A percentile compares a stretch with the other conserved stretches of the same genome.
These are phyloP conservation scores for Bombus terrestris DNA, from an alignment of 1,140 invertebrate genomes.

Conservation along the genomic window DNA sequence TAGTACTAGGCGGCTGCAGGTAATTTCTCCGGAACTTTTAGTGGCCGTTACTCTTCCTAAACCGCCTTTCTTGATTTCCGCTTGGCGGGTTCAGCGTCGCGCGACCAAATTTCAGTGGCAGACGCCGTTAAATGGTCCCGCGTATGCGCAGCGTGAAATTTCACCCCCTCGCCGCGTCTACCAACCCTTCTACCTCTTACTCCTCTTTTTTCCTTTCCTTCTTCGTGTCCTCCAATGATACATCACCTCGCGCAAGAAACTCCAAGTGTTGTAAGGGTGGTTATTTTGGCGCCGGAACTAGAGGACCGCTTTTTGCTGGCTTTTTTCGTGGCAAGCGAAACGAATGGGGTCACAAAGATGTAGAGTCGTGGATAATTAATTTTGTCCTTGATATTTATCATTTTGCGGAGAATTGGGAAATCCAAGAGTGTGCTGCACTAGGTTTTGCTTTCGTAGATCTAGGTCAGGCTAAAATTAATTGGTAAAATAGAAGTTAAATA, in stretches of 20 bases:
- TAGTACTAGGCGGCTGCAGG: constrained; percentile 39
- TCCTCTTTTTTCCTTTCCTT: background rate
- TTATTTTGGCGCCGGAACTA: background rate
- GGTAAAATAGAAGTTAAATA: too few species aligned
- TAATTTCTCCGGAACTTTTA: constrained; percentile 48
- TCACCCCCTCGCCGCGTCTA: constrained; percentile 24
- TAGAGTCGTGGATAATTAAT: background rate
- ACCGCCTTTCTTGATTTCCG: constrained; percentile 34
- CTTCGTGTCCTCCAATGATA: background rate
- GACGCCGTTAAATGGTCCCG: constrained; percentile 25
- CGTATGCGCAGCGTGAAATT: constrained; percentile 48
- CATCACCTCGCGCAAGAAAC: background rate
- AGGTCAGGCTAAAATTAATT: too few species aligned
- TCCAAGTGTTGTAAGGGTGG: background rate
- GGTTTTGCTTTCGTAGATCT: too few species aligned
- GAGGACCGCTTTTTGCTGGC: background rate
- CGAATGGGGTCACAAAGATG: background rate
- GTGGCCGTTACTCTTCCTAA: constrained; percentile 33
- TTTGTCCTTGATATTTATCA: background rate
- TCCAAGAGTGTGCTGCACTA: background rate
- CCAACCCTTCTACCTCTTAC: background rate
- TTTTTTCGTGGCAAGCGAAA: background rate
- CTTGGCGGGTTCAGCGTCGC: background rate
- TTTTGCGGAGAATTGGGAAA: background rate
- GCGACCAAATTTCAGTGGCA: constrained; percentile 21